Conservation (phyloP, 2,888 invertebrate species). For the Drosophila anomalata region DNA sequence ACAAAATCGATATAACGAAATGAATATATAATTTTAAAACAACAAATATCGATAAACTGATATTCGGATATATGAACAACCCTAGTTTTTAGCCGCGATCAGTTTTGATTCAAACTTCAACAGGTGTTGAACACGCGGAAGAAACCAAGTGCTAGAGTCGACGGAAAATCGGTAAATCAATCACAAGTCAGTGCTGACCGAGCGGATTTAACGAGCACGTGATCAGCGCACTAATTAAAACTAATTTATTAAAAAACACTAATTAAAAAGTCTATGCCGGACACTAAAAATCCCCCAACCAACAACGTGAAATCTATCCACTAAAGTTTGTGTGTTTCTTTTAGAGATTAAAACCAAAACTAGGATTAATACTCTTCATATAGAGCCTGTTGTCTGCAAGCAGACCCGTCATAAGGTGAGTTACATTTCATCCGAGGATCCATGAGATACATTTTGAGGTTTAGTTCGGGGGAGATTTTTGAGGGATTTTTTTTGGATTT, state of each 20-base stretch:
- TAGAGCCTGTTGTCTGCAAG: conserved; percentile 45
- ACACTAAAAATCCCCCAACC: background rate
- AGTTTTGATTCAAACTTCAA: conserved; percentile 74
- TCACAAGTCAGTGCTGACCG: conserved; percentile 21
- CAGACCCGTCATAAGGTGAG: conserved; percentile 33
- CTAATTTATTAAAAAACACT: conserved; percentile 4
- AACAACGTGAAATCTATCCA: conserved; percentile 1
- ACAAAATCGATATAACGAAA: too few relatives aligned
- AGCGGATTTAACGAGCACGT: conserved; percentile 41
- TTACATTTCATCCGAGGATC: background rate
- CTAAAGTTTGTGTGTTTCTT: conserved; percentile 73
- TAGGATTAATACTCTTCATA: conserved; percentile 67
- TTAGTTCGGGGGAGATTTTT: background rate
- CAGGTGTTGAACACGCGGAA: conserved; percentile 67
- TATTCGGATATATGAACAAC: too few relatives aligned
- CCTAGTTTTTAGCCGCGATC: conserved; percentile 20
- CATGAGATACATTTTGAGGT: conserved; percentile 2
- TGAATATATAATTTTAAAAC: too few relatives aligned
- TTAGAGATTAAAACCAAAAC: conserved; percentile 63
- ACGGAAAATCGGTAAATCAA: conserved; percentile 34
- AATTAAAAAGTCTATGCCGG: conserved; percentile 1
- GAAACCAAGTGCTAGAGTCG: conserved; percentile 27
- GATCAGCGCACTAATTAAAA: conserved; percentile 17
- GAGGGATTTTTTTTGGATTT: conserved; percentile 10
- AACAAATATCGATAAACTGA: too few relatives aligned